Conservation (phyloP, 2,113 vertebrate genomes). For the rabbit (Oryctolagus cuniculus) region mOryCun1.1 NC_091438.1:159201001-159201500, state of each 20-base stretch:
- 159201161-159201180: too few relatives aligned
- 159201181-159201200: too few relatives aligned
- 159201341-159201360: slow-evolving; percentile 47
- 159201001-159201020: not conserved
- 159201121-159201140: too few relatives aligned
- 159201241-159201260: not conserved
- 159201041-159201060: not conserved
- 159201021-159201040: not conserved
- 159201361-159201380: not conserved
- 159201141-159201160: too few relatives aligned
- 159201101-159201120: too few relatives aligned
- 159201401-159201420: not conserved
- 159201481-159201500: not conserved
- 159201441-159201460: not conserved
- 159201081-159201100: too few relatives aligned
- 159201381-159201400: slow-evolving; percentile 16
- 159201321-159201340: slow-evolving; percentile 37
- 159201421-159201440: slow-evolving; percentile 2
- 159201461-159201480: not conserved
- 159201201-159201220: not conserved
- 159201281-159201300: not conserved
- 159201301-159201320: slow-evolving; percentile 38
- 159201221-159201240: slow-evolving; percentile 14
- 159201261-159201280: not conserved
- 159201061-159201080: too few relatives aligned